These are phyloP conservation scores for Capreolus pygargus DNA, from an alignment of 2,113 vertebrate genomes.

Conservation along the genomic window DNA sequence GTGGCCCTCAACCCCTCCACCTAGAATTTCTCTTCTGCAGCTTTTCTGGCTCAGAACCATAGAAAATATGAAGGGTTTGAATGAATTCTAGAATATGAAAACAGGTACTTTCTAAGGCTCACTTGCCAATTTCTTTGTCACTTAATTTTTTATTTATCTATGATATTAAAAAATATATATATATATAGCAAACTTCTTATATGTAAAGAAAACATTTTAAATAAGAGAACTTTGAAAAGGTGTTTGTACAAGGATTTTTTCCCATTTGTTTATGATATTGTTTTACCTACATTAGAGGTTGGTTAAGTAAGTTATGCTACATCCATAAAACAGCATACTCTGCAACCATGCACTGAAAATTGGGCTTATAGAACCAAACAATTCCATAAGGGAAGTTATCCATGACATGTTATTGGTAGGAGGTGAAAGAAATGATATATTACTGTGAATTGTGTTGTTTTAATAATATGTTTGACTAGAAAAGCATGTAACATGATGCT, in stretches of 20 bases:
- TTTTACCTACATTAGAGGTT: background rate
- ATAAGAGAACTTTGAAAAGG: background rate
- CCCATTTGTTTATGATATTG: constrained; percentile 24
- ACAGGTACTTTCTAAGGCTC: background rate
- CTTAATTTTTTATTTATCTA: background rate
- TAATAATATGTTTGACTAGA: background rate
- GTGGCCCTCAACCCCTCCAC: background rate
- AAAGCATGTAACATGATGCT: constrained; percentile 3
- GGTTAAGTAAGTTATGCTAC: background rate
- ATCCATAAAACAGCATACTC: background rate
- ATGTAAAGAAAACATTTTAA: constrained; percentile 28
- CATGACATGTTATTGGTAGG: background rate
- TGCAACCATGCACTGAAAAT: background rate
- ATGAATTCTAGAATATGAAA: background rate
- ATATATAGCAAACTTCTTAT: background rate
- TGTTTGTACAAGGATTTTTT: background rate
- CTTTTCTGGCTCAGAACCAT: background rate
- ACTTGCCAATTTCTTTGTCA: background rate
- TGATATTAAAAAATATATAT: background rate
- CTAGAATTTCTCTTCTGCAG: background rate
- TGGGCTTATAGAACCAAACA: background rate
- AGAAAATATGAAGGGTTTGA: background rate
- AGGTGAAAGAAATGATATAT: background rate
- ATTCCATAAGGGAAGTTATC: background rate
- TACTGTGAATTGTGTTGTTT: background rate